A percentile compares a stretch with the other conserved stretches of the same genome.
These are phyloP conservation scores for Tragulus kanchil DNA, from an alignment of 2,113 vertebrate species.

Conservation along the genomic window DNA sequence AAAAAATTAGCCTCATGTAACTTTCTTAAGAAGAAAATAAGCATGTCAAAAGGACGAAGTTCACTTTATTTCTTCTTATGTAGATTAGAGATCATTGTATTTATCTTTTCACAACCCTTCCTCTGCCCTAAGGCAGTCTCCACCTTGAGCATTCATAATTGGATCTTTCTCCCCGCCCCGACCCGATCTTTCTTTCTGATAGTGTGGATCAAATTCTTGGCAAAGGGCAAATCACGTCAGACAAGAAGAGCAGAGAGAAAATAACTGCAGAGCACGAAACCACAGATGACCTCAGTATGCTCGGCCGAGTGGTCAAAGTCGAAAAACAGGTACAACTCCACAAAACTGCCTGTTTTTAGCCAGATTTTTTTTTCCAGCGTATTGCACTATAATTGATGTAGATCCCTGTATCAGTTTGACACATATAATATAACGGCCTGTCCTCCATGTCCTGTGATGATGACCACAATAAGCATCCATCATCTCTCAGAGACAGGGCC, in stretches of 20 bases:
- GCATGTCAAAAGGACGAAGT: slow-evolving; percentile 15
- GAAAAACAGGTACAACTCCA: slow-evolving; percentile 94
- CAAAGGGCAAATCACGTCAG: slow-evolving; percentile 96
- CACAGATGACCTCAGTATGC: slow-evolving; percentile 96
- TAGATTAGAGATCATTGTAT: slow-evolving; percentile 33
- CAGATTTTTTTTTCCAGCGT: background rate
- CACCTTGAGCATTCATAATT: background rate
- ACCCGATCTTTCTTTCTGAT: slow-evolving; percentile 76
- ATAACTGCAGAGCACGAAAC: slow-evolving; percentile 94
- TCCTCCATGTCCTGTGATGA: background rate
- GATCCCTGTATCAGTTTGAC: background rate
- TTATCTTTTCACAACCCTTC: slow-evolving; percentile 44
- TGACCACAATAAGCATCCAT: background rate
- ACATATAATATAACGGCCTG: background rate
- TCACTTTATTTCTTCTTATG: slow-evolving; percentile 37
- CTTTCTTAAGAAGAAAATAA: slow-evolving; percentile 45
- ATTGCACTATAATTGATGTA: background rate
- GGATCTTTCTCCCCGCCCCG: background rate
- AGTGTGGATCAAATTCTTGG: slow-evolving; percentile 99
- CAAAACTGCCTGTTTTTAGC: background rate
- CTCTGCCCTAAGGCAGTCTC: background rate
- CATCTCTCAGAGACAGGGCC: background rate
- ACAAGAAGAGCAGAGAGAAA: slow-evolving; percentile 97
- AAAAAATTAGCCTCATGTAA: slow-evolving; percentile 40
- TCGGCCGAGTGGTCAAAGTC: slow-evolving; percentile 98